phyloP scores from a whole-genome alignment of 2,888 invertebrate genomes.

The Drosophila kokeensis region DNA sequence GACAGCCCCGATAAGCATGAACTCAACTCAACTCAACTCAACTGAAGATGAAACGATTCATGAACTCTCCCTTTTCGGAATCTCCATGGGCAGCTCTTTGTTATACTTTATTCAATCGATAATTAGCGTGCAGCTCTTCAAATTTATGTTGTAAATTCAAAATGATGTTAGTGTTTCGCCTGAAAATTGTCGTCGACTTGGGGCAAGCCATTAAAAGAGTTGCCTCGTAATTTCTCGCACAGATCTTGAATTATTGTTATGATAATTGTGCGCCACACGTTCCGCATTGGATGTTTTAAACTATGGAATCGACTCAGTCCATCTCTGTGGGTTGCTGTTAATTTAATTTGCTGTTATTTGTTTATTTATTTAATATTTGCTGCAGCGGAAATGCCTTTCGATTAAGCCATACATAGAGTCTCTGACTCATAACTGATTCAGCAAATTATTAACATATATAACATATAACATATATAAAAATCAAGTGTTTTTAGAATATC shows the following conservation, averaged over 20 bases:
- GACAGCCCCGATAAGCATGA: conserved; percentile 50
- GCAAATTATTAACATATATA: not conserved
- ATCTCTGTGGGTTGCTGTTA: conserved; percentile 58
- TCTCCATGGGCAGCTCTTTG: conserved; percentile 30
- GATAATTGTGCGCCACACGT: conserved; percentile 62
- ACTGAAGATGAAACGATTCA: conserved; percentile 23
- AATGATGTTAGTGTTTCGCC: conserved; percentile 81
- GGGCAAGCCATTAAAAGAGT: conserved; percentile 40
- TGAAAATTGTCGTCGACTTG: conserved; percentile 60
- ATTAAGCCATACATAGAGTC: conserved; percentile 16
- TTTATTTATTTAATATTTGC: conserved; percentile 65
- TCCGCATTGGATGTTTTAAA: not conserved
- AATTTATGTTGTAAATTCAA: conserved; percentile 81
- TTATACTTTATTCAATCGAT: conserved; percentile 70
- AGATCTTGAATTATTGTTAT: conserved; percentile 77
- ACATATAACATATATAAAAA: no score
- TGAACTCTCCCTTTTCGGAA: conserved; percentile 11
- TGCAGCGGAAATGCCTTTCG: conserved; percentile 63
- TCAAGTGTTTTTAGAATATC: not conserved
- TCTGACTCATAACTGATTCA: conserved; percentile 50
- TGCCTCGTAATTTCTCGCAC: conserved; percentile 46
- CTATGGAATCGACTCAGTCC: conserved; percentile 14
- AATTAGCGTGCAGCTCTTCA: conserved; percentile 67
- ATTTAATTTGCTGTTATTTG: no score
- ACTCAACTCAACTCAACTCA: conserved; percentile 12